A percentile compares a stretch with the other conserved stretches of the same genome.
phyloP scores from a whole-genome alignment of 2,888 invertebrate species.

The Amphipyra berbera region DNA sequence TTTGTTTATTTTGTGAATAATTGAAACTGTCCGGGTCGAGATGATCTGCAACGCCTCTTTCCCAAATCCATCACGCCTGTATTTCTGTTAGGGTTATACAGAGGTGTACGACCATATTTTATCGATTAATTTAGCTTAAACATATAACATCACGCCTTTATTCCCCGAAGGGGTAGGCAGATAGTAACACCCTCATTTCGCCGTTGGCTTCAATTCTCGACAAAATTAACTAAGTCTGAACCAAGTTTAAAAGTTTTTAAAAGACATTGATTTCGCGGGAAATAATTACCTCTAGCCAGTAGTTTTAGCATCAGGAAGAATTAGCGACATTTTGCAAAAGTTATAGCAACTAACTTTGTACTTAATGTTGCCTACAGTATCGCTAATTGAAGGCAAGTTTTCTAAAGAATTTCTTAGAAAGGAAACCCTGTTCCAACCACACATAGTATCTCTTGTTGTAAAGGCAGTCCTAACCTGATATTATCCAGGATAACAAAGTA shows the following conservation, averaged over 20 bases:
- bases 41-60: background rate
- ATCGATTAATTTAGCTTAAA: background rate
- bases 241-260: background rate
- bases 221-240: background rate
- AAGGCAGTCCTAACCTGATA: background rate
- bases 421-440: conserved; percentile 1
- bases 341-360: conserved; percentile 30
- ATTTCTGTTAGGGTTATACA: background rate
- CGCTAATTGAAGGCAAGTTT: conserved; percentile 14
- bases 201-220: background rate
- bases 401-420: conserved; percentile 19
- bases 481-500: conserved; percentile 2
- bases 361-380: conserved; percentile 16
- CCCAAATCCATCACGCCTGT: too few species aligned
- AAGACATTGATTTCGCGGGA: conserved; percentile 18
- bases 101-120: too few species aligned
- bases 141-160: too few species aligned
- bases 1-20: conserved; percentile 8
- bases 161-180: too few species aligned
- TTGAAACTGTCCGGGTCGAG: background rate
- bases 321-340: conserved; percentile 28
- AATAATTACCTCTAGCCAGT: conserved; percentile 9
- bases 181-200: too few species aligned
- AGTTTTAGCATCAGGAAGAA: conserved; percentile 15
- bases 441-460: background rate